Evolutionary conservation across 2,113 vertebrate species (phyloP).

Genomic region (Thoracochromis brauschi): DNA sequence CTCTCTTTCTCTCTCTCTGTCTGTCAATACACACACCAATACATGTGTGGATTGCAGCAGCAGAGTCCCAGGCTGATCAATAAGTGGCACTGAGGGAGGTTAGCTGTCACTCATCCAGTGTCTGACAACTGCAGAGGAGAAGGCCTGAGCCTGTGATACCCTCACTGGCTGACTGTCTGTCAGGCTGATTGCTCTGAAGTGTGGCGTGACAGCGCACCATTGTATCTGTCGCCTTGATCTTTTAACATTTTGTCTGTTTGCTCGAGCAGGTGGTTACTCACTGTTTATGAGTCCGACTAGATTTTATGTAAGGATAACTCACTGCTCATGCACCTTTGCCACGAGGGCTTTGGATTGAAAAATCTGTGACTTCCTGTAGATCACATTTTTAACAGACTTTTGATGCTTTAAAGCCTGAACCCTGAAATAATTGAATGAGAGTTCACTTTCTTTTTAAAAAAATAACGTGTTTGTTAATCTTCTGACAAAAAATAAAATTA

Average conservation of each 20-base stretch:
- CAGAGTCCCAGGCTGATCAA: conserved; percentile 38
- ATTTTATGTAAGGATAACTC: background rate
- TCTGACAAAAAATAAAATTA: fast-evolving
- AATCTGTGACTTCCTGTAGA: background rate
- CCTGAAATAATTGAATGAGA: background rate
- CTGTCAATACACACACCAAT: background rate
- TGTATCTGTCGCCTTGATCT: background rate
- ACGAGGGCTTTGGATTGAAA: background rate
- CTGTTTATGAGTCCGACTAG: background rate
- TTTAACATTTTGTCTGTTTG: background rate
- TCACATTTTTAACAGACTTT: background rate
- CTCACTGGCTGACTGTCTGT: background rate
- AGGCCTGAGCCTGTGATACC: conserved; percentile 1
- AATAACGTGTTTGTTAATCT: fast-evolving
- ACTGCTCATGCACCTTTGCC: fast-evolving
- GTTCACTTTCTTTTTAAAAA: background rate
- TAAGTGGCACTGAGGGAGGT: conserved; percentile 43
- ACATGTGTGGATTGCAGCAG: background rate
- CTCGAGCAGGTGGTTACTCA: background rate
- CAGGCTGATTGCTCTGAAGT: background rate
- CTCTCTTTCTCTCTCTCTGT: background rate
- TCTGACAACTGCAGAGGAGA: conserved; percentile 25
- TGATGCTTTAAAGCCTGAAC: background rate
- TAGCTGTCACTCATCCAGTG: conserved; percentile 42
- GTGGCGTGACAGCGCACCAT: background rate